Evolutionary conservation across 1,140 invertebrate genomes (phyloP), one percentile per base, ranked within the genome.

Genomic region (Pseudoatta argentina): DNA sequence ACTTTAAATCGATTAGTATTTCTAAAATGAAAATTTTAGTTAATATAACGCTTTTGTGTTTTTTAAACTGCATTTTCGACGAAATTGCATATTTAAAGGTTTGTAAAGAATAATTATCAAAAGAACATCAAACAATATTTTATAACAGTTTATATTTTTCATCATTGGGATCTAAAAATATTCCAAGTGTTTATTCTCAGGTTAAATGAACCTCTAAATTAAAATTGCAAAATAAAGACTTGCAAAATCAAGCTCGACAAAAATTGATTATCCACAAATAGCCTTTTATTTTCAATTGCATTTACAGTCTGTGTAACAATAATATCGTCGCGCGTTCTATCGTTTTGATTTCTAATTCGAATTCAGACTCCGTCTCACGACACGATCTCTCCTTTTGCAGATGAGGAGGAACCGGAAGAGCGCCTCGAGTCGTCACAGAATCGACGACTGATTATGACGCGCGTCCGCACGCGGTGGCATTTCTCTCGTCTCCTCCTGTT

Each of bases 371-470:
- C 51, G 1, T 64, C n/a, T 78, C 12, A 51, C 16, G 30, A 34
- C 39, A 18, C 34, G 55, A 21, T 64, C 12, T 8, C 18, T 59
- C 59, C 5, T 86, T 34, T 39, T 90, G 10, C 92, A 95, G 94
- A 95, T 94, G 94, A 92, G 83, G 87, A 87, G 88, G 86, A 90
- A 90, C 76, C 86, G 86, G 89, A 90, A 91, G 87, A 79, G 87
- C 75, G 91, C 87, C 76, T 85, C 87, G 92, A 91, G 91, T 93
- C 93, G 92, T 93, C 92, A 92, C 72, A 91, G 91, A 88, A 91
- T 76, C 92, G 94, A 91, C 92, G 93, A 90, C 93, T 94, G 94
- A 95, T 93, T 94, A 95, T 95, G 94, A 94, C 92, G 93, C 92
- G 91, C 81, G 89, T 89, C 92, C 88, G 85, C 71, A 86, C 92